Percentiles rank a stretch among this genome's conserved stretches.
Evolutionary conservation across 2,113 vertebrate species (phyloP).

Genomic region (Eretmodus cyanostictus): DNA sequence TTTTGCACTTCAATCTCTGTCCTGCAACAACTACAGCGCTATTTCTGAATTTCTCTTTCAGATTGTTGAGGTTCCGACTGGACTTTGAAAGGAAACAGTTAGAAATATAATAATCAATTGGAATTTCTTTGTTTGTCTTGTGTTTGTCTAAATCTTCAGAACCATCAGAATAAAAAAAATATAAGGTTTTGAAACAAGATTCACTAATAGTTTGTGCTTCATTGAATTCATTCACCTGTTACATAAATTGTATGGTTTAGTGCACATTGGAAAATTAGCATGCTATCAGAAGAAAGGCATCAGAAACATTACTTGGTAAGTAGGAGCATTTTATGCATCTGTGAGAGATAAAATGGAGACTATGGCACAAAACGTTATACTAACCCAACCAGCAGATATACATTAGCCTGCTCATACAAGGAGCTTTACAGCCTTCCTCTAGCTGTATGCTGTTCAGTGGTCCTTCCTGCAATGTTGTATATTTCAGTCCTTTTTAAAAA

Average conservation of each 20-base stretch:
- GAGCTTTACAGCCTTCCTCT: neutral
- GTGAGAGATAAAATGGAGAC: neutral
- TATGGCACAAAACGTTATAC: neutral
- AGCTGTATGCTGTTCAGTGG: neutral
- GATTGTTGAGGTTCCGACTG: neutral
- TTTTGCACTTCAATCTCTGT: neutral
- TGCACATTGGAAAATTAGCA: neutral
- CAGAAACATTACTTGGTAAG: neutral
- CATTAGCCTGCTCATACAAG: neutral
- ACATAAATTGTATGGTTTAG: neutral
- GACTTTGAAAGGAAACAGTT: neutral
- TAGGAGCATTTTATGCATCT: neutral
- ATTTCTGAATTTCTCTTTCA: neutral
- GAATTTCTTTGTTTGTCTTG: neutral
- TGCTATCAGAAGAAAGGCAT: neutral
- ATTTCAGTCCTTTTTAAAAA: neutral
- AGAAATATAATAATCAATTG: neutral
- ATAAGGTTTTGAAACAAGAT: neutral
- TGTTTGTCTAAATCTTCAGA: neutral
- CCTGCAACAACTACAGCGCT: neutral
- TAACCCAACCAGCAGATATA: neutral
- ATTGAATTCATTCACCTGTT: neutral
- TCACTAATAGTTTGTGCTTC: neutral
- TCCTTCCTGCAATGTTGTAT: neutral
- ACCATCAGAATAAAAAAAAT: neutral